Conservation (phyloP, 2,797 vertebrate genomes). For the Erethizon dorsatum region DNA sequence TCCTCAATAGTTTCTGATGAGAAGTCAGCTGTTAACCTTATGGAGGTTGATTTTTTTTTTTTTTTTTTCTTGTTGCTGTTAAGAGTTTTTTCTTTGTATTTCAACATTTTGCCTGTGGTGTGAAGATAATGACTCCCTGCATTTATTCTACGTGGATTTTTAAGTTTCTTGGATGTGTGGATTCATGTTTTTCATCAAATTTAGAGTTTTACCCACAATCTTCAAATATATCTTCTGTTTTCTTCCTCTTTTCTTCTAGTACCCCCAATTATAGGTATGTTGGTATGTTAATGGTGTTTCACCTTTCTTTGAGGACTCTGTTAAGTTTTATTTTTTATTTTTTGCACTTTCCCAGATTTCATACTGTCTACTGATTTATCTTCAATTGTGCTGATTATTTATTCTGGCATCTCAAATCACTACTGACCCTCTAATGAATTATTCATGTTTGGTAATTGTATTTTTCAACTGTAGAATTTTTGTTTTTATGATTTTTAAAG, state of each 20-base stretch:
- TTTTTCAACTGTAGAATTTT: not conserved
- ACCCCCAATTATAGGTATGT: not conserved
- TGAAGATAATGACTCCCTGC: not conserved
- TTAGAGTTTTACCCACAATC: not conserved
- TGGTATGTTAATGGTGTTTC: not conserved
- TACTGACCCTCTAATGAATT: not conserved
- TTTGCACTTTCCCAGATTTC: not conserved
- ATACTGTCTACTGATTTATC: not conserved
- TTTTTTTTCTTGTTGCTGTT: not conserved
- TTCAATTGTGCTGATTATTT: slow-evolving; percentile 3
- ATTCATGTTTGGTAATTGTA: not conserved
- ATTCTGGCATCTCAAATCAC: not conserved
- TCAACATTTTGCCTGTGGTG: not conserved
- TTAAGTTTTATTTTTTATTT: not conserved
- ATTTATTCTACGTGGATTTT: not conserved
- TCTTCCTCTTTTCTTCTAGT: not conserved
- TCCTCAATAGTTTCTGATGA: not conserved
- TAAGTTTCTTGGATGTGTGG: not conserved
- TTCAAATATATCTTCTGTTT: not conserved
- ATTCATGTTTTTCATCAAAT: not conserved
- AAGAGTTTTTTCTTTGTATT: not conserved
- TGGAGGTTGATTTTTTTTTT: not conserved
- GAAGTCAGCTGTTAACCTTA: not conserved
- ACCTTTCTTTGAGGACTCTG: not conserved
- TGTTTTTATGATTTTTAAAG: not conserved